A percentile compares a stretch with the other conserved stretches of the same genome.
Evolutionary conservation across 2,797 vertebrate genomes (phyloP).

Genomic region (Ctenosaura bakeri): DNA sequence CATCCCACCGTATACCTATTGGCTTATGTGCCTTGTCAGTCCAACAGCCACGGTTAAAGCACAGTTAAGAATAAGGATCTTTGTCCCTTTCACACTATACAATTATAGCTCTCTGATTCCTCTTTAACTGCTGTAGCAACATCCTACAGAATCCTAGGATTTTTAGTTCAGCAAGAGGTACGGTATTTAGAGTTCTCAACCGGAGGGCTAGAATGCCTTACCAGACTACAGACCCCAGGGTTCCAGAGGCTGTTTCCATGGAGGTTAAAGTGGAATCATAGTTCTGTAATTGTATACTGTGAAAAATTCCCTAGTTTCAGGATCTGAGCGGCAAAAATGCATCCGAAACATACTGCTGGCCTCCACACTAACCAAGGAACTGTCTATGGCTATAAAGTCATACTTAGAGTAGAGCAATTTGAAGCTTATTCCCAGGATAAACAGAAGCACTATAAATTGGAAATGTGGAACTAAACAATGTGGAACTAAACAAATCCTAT

Average conservation of each 20-base stretch:
- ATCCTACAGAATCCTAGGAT: no score
- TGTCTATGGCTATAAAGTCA: not conserved
- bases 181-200: no score
- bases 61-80: not conserved
- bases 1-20: not conserved
- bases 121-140: no score
- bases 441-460: not conserved
- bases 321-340: not conserved
- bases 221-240: no score
- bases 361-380: not conserved
- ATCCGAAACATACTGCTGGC: not conserved
- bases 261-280: no score
- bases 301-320: not conserved
- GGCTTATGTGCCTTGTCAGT: not conserved
- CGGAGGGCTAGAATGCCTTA: no score
- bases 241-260: no score
- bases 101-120: no score
- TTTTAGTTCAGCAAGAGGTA: no score
- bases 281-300: no score
- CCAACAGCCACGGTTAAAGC: not conserved
- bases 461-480: not conserved
- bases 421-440: not conserved
- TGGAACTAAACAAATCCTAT: not conserved
- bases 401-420: not conserved
- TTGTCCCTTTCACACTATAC: no score